phyloP scores from a whole-genome alignment of 2,888 invertebrate genomes.

The Selenia dentaria region DNA sequence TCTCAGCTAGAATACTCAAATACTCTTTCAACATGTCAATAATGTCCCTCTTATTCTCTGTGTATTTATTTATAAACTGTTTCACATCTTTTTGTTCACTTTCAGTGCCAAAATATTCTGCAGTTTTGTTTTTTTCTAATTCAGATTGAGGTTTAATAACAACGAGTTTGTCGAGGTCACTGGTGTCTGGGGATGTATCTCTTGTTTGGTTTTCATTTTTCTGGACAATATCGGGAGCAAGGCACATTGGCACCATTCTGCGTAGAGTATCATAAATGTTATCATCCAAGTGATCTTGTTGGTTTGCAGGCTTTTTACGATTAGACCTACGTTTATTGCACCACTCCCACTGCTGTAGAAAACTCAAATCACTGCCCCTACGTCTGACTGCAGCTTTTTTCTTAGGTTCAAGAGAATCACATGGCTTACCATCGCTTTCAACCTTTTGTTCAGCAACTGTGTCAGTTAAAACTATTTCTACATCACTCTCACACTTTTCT shows the following conservation, averaged over 20 bases:
- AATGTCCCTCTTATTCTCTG: conserved; percentile 82
- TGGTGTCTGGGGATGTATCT: conserved; percentile 86
- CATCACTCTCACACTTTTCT: conserved; percentile 67
- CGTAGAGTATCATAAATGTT: conserved; percentile 88
- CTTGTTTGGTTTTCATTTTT: conserved; percentile 68
- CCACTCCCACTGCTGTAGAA: conserved; percentile 92
- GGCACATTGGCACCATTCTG: conserved; percentile 86
- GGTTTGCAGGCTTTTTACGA: conserved; percentile 78
- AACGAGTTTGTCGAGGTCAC: conserved; percentile 86
- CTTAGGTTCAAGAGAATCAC: conserved; percentile 57
- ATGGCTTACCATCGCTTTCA: conserved; percentile 12
- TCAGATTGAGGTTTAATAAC: conserved; percentile 66
- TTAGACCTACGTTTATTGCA: conserved; percentile 85
- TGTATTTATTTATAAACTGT: conserved; percentile 85
- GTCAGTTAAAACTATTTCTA: conserved; percentile 50
- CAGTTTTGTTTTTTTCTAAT: conserved; percentile 38
- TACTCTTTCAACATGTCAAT: conserved; percentile 86
- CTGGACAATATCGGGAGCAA: conserved; percentile 73
- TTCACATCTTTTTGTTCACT: conserved; percentile 87
- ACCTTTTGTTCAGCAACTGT: conserved; percentile 46
- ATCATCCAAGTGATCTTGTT: conserved; percentile 84
- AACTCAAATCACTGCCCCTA: conserved; percentile 89
- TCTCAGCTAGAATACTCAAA: conserved; percentile 81
- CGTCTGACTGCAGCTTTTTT: conserved; percentile 84
- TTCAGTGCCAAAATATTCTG: conserved; percentile 87